Base-by-base conservation (phyloP, 2,797 vertebrate genomes). In the Rhincodon typus region DNA sequence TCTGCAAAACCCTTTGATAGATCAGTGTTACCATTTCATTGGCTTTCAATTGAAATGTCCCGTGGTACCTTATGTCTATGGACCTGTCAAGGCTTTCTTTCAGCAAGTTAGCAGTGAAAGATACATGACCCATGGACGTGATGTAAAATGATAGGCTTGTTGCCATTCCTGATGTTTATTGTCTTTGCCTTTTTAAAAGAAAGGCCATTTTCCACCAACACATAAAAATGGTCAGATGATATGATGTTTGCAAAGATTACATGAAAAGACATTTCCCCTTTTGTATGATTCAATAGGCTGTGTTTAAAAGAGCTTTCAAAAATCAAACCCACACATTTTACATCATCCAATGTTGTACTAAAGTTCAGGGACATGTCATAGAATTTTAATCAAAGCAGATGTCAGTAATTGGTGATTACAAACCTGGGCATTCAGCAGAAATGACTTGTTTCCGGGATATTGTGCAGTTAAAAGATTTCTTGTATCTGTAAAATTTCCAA, bases 1-100 rank as follows among this genome's bases (percentile, higher is more conserved):
- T 96, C 96, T 95, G 74, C 96, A 70, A 62, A 90, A 96, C 96
- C 95, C 96, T 96, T 96, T 95, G 72, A 96, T 96, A 38, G 96
- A 91, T 95, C 96, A 96, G 96, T 96, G 96, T 97, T 96, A 96
- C 94, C 97, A 96, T 97, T 96, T 62, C 53, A 7, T 96, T 94
- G 95, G 62, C 96, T 50, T 94, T 96, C 95, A 90, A 95, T n/a
- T 96, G 90, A 96, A 96, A 96, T 95, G n/a, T 95, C 96, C 96
- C 96, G 96, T 96, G 96, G 96, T 96, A 96, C 27, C 69, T n/a
- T 72, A 7, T 53, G 94, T 30, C 46, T 57, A 95, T 57, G 46
- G 96, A 96, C 53, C 96, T 96, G 95, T 96, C 30, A 96, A 96
- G 27, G 87, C 95, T 95, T 96, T 96, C 96, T 96, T 96, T 96